Evolutionary conservation across 2,888 invertebrate species (phyloP), one percentile per base, ranked within the genome.

Genomic region (Drosophila macrothrix): DNA sequence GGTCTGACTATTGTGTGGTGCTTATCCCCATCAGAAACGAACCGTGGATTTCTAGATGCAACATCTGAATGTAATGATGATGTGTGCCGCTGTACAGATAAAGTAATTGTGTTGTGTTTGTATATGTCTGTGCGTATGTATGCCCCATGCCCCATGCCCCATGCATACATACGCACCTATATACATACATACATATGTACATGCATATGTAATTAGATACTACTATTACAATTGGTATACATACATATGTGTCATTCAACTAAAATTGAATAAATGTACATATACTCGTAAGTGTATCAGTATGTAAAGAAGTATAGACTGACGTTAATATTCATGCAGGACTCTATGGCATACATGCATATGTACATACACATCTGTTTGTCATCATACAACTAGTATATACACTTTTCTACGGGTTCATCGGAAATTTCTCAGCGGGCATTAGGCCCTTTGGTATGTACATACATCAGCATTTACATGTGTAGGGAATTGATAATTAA

Each of bases 41-140:
- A 39, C 22, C 49, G 65, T 70, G 55, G 63, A 39, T 37, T 64
- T 67, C 52, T 41, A 54, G 52, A 59, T 65, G 71, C 75, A 66
- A 49, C 61, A 50, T 46, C 46, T 31, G 70, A 60, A 43, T 50
- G 52, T 54, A 53, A 61, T 73, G 58, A 46, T 70, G 56, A 63
- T 69, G 59, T 63, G 76, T 76, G 65, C 66, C 63, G 66, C 71
- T 76, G 76, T 72, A 61, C 55, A 67, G 41, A 66, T 70, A 61
- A 66, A n/a, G 52, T 61, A 33, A 52, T n/a, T n/a, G n/a, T 35
- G 39, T 71, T 66, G 37, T 62, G 49, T 19, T 46, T 76, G 28
- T 28, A 33, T 60, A 39, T 35, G 31, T 61, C 6, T 50, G 54
- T 43, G 49, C 52, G 35, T 39, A 55, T 62, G 54, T 56, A 55